Conservation (phyloP, 2,113 vertebrate species). For the Camelus bactrianus region DNA sequence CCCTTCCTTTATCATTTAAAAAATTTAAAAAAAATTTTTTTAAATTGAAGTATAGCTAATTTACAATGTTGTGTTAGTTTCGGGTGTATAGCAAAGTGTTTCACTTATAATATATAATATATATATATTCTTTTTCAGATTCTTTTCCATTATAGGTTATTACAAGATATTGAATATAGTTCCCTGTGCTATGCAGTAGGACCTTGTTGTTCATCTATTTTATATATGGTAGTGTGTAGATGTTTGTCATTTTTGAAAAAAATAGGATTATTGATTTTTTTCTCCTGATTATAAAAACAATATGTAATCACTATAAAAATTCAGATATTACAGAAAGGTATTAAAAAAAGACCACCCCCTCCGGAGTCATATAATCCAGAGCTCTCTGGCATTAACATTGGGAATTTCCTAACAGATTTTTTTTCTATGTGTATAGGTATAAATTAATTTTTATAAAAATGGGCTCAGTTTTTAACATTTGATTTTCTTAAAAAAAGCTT, state of each 20-base stretch:
- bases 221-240: too few species aligned
- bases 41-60: too few species aligned
- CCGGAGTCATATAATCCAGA: neutral
- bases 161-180: too few species aligned
- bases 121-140: too few species aligned
- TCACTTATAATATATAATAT: too few species aligned
- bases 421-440: neutral
- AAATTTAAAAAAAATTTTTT: too few species aligned
- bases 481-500: neutral
- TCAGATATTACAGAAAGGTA: neutral
- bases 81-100: too few species aligned
- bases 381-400: neutral
- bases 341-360: neutral
- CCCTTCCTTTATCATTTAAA: neutral
- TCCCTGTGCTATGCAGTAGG: too few species aligned
- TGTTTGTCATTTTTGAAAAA: slow-evolving; percentile 46
- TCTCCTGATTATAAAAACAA: neutral
- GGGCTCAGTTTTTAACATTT: neutral
- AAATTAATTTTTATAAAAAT: neutral
- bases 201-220: too few species aligned
- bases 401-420: neutral
- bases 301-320: slow-evolving; percentile 43
- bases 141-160: too few species aligned
- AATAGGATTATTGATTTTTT: neutral
- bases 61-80: too few species aligned